Percentiles rank a stretch among this genome's conserved stretches.
phyloP scores from a whole-genome alignment of 2,797 vertebrate genomes.

The Sebastes taczanowskii region DNA sequence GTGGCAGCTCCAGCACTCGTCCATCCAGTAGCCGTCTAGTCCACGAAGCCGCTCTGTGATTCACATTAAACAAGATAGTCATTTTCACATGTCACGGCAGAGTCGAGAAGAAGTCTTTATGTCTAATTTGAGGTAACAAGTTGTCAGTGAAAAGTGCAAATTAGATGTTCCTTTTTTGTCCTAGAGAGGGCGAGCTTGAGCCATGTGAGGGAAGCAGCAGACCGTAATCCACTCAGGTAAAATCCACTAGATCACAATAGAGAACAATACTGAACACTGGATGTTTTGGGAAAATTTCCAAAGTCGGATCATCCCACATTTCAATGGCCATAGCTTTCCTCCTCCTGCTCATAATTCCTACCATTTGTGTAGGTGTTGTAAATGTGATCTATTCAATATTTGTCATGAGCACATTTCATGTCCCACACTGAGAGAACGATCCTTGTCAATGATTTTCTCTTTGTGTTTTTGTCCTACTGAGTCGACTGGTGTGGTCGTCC shows the following conservation, averaged over 20 bases:
- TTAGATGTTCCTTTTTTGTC: conserved; percentile 7
- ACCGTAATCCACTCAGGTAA: conserved; percentile 44
- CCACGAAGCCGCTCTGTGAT: neutral
- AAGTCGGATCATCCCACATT: neutral
- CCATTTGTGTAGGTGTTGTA: conserved; percentile 3
- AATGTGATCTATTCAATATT: neutral
- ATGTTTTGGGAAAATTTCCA: neutral
- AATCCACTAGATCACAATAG: neutral
- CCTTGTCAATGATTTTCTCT: neutral
- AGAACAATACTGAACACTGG: neutral
- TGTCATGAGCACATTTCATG: neutral
- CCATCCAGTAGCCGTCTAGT: conserved; percentile 68
- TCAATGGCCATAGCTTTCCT: neutral
- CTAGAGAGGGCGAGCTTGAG: conserved; percentile 50
- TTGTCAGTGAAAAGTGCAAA: neutral
- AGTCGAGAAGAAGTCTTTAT: neutral
- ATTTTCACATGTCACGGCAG: neutral
- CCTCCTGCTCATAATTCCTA: neutral
- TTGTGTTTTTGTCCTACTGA: neutral
- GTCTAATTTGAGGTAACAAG: neutral
- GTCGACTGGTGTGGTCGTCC: neutral
- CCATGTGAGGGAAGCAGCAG: conserved; percentile 5
- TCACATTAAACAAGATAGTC: neutral
- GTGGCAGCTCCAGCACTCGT: conserved; percentile 62
- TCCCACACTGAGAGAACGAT: neutral